Percentiles rank a stretch among this genome's conserved stretches.
These are phyloP conservation scores for Acestrorhynchus altus DNA, from an alignment of 2,797 vertebrate species.

Conservation along the genomic window DNA sequence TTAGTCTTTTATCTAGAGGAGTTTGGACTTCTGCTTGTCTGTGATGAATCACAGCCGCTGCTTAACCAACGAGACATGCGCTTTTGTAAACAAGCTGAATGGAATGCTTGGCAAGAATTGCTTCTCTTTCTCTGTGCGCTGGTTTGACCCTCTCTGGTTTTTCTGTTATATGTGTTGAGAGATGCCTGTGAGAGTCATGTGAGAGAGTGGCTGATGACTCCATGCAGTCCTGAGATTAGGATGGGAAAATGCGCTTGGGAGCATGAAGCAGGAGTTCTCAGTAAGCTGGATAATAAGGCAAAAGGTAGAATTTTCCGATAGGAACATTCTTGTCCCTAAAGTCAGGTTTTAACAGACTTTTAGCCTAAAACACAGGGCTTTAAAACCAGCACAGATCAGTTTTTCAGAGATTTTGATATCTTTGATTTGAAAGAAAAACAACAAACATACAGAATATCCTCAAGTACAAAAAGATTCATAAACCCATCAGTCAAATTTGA, in stretches of 20 bases:
- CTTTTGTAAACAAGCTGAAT: constrained; percentile 33
- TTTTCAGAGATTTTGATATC: too few relatives aligned
- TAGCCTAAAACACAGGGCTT: too few relatives aligned
- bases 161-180: constrained; percentile 13
- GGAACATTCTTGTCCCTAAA: background rate
- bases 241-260: background rate
- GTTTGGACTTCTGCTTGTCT: constrained; percentile 45
- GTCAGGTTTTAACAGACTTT: background rate
- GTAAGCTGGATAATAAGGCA: background rate
- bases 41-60: constrained; percentile 25
- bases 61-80: constrained; percentile 9
- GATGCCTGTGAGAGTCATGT: constrained; percentile 25
- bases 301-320: background rate
- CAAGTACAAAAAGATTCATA: too few relatives aligned
- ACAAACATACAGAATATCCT: too few relatives aligned
- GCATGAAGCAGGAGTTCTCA: background rate
- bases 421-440: too few relatives aligned
- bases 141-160: background rate
- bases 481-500: too few relatives aligned
- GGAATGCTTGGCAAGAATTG: constrained; percentile 13
- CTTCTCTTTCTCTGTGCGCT: background rate
- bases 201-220: constrained; percentile 40
- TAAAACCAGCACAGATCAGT: too few relatives aligned
- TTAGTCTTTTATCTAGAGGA: constrained; percentile 31
- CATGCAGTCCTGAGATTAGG: constrained; percentile 8